Evolutionary conservation across 30 jellyfish, hydroid and myxozoan genomes (phyloP).

Genomic region (Chrysaora quinquecirrha): DNA sequence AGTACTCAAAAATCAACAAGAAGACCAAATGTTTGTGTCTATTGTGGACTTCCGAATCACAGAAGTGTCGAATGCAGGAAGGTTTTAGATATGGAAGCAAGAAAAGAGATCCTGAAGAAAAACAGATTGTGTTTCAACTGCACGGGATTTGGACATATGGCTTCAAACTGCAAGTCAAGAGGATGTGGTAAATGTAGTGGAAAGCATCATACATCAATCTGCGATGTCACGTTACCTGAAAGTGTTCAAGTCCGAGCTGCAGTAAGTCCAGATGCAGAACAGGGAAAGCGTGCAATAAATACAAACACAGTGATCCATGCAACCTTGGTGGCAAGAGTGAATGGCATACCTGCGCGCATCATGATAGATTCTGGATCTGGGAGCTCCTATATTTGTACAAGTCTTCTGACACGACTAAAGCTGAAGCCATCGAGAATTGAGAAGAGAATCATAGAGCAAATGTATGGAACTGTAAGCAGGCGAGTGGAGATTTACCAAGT

Average conservation of each 20-base stretch:
- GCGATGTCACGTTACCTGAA: background rate
- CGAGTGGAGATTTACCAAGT: constrained; percentile 43
- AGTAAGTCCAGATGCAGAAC: constrained; percentile 20
- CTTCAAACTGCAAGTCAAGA: constrained; percentile 31
- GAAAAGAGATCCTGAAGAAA: constrained; percentile 47
- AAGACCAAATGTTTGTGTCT: constrained; percentile 36
- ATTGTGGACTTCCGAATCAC: constrained; percentile 58
- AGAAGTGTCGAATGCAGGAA: constrained; percentile 39
- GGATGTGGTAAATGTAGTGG: constrained; percentile 35
- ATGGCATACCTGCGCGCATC: constrained; percentile 46
- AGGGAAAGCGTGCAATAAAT: constrained; percentile 18
- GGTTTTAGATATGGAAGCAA: constrained; percentile 32
- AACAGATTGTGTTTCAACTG: constrained; percentile 44
- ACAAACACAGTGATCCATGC: constrained; percentile 35
- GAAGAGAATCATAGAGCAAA: constrained; percentile 46
- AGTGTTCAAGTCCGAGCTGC: background rate
- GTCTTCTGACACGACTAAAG: constrained; percentile 33
- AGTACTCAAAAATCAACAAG: constrained; percentile 6
- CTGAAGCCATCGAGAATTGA: constrained; percentile 44
- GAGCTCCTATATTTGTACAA: constrained; percentile 59
- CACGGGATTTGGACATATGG: constrained; percentile 56
- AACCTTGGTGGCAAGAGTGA: constrained; percentile 35
- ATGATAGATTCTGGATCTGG: constrained; percentile 52
- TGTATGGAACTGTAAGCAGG: constrained; percentile 58
- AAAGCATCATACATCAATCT: constrained; percentile 47